Base-by-base conservation (phyloP, 2,113 vertebrate species). In the Camelus bactrianus region DNA sequence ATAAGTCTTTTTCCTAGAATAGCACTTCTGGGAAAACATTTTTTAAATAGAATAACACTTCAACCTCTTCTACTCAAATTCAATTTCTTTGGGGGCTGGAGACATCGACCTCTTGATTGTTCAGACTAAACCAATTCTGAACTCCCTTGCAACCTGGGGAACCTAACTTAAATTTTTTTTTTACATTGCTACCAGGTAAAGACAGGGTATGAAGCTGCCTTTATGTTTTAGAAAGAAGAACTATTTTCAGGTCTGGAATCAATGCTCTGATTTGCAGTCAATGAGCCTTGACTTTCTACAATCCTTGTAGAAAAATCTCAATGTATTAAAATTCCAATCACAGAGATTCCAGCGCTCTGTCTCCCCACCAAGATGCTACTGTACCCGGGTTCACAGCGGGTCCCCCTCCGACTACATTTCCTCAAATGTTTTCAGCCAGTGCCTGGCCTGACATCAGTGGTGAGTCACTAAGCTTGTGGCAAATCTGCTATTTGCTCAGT, bases 401-500 rank as follows among this genome's bases (percentile, higher is more conserved):
- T 22, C 16, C 6, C 52, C 13, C 50, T 35, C 38, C 67, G 72
- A 50, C 32, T 54, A 6, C 50, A n/a, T 65, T 94, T 93, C 75
- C n/a, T 62, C 70, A 81, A 82, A 70, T 6, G 26, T 48, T 94
- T 83, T 83, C 94, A 72, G 82, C 91, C 70, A 70, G 46, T 60
- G 91, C 85, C 60, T 52, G 64, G 94, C 89, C 85, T 22, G 88
- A 24, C 88, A 70, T 94, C 20, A 28, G 6, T 26, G 35, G 24
- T 88, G 93, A 96, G 95, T 97, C 77, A 62, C 70, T 88, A 77
- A 97, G 62, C 88, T 70, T 85, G 97, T 95, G 95, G 85, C 54
- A 93, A 95, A 97, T 95, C 95, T 97, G 91, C 90, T 95, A 54
- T 97, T 95, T 93, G 96, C 91, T 95, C 90, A 56, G 5, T 96